Evolutionary conservation across 2,888 invertebrate species (phyloP).

Genomic region (Dorcus hopei): DNA sequence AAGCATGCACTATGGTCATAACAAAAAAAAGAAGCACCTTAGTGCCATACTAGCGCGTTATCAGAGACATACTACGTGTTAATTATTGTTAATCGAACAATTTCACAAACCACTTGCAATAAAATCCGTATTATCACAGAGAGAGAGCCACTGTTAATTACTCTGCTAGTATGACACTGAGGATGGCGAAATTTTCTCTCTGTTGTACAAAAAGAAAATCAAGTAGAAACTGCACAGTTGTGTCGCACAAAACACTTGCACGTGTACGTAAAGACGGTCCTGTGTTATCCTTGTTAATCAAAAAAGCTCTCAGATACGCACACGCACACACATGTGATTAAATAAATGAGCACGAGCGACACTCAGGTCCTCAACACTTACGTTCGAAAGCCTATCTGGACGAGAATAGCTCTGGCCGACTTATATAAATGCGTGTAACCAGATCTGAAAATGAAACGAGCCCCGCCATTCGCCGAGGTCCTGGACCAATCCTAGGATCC

Average conservation of each 20-base stretch:
- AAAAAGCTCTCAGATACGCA: neutral
- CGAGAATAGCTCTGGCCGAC: slow-evolving; percentile 67
- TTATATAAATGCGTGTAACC: slow-evolving; percentile 79
- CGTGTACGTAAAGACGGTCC: neutral
- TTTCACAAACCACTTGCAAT: neutral
- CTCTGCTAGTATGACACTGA: neutral
- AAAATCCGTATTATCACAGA: neutral
- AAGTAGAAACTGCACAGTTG: neutral
- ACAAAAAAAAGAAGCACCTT: neutral
- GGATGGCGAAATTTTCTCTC: neutral
- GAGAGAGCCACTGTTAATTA: neutral
- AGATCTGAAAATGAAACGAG: slow-evolving; percentile 63
- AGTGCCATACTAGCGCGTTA: slow-evolving; percentile 1
- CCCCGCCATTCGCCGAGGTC: slow-evolving; percentile 47
- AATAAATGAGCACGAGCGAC: slow-evolving; percentile 3
- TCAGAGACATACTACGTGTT: too few relatives aligned
- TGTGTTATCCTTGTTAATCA: neutral
- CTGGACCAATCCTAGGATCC: slow-evolving; percentile 40
- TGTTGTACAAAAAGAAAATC: too few relatives aligned
- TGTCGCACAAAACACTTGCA: slow-evolving; percentile 8
- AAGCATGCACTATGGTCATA: neutral
- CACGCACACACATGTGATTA: neutral
- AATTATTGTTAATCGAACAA: neutral
- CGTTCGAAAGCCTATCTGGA: slow-evolving; percentile 97
- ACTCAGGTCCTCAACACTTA: slow-evolving; percentile 60